Percentiles rank a stretch among this genome's conserved stretches.
Evolutionary conservation across 2,113 vertebrate species (phyloP).

Genomic region (Coregonus clupeaformis): DNA sequence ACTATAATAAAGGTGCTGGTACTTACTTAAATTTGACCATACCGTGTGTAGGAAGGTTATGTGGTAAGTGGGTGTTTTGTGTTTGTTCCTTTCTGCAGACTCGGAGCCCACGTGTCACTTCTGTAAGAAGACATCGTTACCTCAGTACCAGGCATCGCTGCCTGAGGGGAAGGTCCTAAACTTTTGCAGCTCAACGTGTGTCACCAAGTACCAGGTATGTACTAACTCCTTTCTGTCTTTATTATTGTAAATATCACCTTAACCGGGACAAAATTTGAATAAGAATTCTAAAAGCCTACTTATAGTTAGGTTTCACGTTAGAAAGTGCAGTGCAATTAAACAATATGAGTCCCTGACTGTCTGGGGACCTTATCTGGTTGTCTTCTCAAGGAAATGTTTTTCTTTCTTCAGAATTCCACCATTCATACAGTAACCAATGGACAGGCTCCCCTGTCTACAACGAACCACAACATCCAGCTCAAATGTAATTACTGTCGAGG

Average conservation of each 20-base stretch:
- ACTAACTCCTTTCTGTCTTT: not conserved
- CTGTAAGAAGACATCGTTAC: slow-evolving; percentile 96
- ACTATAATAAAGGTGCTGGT: too few species aligned
- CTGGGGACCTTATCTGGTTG: too few species aligned
- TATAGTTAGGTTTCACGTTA: too few species aligned
- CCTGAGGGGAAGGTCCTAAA: slow-evolving; percentile 94
- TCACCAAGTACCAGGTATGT: slow-evolving; percentile 95
- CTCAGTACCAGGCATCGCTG: slow-evolving; percentile 95
- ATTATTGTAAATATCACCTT: not conserved
- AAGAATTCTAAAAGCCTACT: too few species aligned
- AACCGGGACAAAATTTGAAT: too few species aligned
- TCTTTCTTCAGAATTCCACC: slow-evolving; percentile 78
- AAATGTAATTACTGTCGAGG: slow-evolving; percentile 97
- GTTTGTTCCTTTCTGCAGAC: slow-evolving; percentile 75
- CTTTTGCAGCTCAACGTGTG: slow-evolving; percentile 98
- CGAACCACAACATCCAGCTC: slow-evolving; percentile 83
- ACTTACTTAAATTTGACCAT: too few species aligned
- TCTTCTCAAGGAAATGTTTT: not conserved
- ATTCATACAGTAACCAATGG: slow-evolving; percentile 88
- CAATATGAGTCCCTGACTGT: too few species aligned
- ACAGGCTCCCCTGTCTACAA: slow-evolving; percentile 74
- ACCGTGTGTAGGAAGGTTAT: too few species aligned
- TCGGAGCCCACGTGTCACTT: slow-evolving; percentile 92
- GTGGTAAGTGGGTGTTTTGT: not conserved
- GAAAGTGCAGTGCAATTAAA: too few species aligned